Percentiles rank a stretch among this genome's conserved stretches.
phyloP scores from a whole-genome alignment of 2,113 vertebrate species.

The Hypomesus transpacificus region DNA sequence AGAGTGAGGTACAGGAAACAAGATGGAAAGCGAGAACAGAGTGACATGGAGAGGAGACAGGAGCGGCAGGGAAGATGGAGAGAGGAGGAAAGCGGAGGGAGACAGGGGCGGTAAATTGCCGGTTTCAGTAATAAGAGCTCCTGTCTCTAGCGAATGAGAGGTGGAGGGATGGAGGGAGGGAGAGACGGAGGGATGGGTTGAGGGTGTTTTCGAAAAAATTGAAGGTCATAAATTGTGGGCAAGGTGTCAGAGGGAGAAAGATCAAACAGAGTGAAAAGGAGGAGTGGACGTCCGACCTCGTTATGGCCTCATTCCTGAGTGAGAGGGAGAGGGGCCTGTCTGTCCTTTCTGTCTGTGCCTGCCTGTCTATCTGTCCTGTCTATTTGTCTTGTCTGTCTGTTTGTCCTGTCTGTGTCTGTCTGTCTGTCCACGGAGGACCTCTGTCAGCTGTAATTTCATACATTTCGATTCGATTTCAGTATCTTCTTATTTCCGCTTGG shows the following conservation, averaged over 20 bases:
- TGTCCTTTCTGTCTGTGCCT: too few relatives aligned
- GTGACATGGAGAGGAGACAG: neutral
- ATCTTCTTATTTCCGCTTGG: too few relatives aligned
- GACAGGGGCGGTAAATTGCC: slow-evolving; percentile 25
- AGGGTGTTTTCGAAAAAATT: slow-evolving; percentile 62
- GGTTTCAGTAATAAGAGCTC: slow-evolving; percentile 12
- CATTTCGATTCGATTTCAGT: too few relatives aligned
- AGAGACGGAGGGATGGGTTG: neutral
- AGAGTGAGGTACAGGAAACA: neutral
- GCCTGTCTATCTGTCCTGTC: too few relatives aligned
- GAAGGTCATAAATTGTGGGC: slow-evolving; percentile 62
- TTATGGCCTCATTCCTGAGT: slow-evolving; percentile 51
- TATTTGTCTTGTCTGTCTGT: too few relatives aligned
- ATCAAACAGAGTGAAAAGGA: slow-evolving; percentile 48
- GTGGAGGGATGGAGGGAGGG: slow-evolving; percentile 28
- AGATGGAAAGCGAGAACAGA: neutral
- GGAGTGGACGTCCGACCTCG: slow-evolving; percentile 62
- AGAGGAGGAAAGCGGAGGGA: neutral
- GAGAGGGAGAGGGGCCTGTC: too few relatives aligned
- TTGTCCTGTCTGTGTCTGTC: too few relatives aligned
- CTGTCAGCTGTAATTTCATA: too few relatives aligned
- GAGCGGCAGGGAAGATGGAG: neutral
- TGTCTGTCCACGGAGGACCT: too few relatives aligned
- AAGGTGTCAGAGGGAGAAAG: too few relatives aligned
- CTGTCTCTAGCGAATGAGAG: slow-evolving; percentile 1